Conservation (phyloP, 2,797 vertebrate genomes). For the Melanotaenia trifasciata region DNA sequence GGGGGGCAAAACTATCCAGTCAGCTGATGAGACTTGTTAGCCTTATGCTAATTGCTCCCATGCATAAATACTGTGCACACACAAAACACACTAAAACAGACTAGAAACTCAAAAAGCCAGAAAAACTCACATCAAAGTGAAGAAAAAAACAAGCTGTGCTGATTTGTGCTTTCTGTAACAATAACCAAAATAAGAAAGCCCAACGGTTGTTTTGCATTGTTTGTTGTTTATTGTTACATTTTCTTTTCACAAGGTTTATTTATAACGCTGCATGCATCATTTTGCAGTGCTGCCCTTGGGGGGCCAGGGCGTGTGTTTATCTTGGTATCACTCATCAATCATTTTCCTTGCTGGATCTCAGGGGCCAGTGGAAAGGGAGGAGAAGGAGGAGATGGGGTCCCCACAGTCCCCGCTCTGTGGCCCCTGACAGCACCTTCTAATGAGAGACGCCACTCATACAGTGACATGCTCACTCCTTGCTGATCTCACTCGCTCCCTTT, state of each 20-base stretch:
- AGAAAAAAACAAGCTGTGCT: slow-evolving; percentile 34
- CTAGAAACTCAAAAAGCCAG: slow-evolving; percentile 13
- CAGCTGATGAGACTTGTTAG: slow-evolving; percentile 77
- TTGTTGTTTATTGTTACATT: slow-evolving; percentile 69
- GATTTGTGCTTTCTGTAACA: slow-evolving; percentile 47
- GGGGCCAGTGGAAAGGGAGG: slow-evolving; percentile 69
- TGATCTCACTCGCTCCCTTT: slow-evolving; percentile 65
- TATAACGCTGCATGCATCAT: slow-evolving; percentile 82
- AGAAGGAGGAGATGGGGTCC: slow-evolving; percentile 58
- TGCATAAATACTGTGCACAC: slow-evolving; percentile 15
- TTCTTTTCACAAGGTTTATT: slow-evolving; percentile 72
- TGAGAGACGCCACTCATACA: slow-evolving; percentile 85
- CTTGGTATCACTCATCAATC: slow-evolving; percentile 87
- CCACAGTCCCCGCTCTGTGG: slow-evolving; percentile 71
- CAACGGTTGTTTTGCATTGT: slow-evolving; percentile 62
- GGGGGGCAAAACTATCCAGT: slow-evolving; percentile 68
- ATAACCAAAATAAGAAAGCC: slow-evolving; percentile 45
- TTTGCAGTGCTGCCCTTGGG: slow-evolving; percentile 76
- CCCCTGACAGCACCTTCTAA: slow-evolving; percentile 86
- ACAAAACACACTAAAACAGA: slow-evolving; percentile 18
- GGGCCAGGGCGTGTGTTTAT: slow-evolving; percentile 79
- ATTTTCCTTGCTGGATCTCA: slow-evolving; percentile 77
- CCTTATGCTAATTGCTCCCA: slow-evolving; percentile 43
- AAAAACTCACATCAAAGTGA: slow-evolving; percentile 56
- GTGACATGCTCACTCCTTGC: slow-evolving; percentile 60